Evolutionary conservation across 2,888 invertebrate species (phyloP), one percentile per base, ranked within the genome.

Genomic region (Netelia fuscicornis): DNA sequence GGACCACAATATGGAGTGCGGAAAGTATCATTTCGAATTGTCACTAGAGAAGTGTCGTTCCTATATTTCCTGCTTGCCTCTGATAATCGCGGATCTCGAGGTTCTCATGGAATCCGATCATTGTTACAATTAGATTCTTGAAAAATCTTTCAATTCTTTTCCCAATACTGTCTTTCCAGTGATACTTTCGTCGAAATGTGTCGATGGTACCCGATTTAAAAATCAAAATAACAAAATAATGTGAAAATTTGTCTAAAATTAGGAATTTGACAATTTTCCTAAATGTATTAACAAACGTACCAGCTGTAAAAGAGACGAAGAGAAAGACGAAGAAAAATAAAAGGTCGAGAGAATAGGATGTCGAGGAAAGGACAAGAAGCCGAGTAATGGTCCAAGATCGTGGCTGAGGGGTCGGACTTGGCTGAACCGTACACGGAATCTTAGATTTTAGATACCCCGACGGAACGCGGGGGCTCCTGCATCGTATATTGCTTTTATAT

Each of bases 301-400:
- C 42, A 17, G 42, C 11, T 10, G 23, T 11, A 48, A 23, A 8
- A 20, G 20, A 44, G 20, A 68, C 30, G 10, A 25, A 17, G 2
- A 20, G 17, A 17, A 25, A 30, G 3, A 58, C 25, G 1, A 44
- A 0, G 30, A 52, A 9, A 37, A 60, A 20, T 20, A 62, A 17
- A 48, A 37, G 58, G 58, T 58, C 5, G 13, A 74, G 70, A 78
- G 56, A 70, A 65, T 42, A 23, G 68, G 25, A 48, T 13, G 60
- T 37, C 23, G 65, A 52, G 17, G 10, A 48, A 17, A 72, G 56
- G 77, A 72, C 60, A 54, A 68, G 37, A 48, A 58, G n/a, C 30
- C 67, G 90, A 91, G 89, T 89, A 90, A 91, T 90, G 90, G 89
- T 86, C 83, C 77, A 86, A 90, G 91, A 91, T 91, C 89, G 91